phyloP scores from a whole-genome alignment of 2,888 invertebrate species.

The Polia nebulosa region DNA sequence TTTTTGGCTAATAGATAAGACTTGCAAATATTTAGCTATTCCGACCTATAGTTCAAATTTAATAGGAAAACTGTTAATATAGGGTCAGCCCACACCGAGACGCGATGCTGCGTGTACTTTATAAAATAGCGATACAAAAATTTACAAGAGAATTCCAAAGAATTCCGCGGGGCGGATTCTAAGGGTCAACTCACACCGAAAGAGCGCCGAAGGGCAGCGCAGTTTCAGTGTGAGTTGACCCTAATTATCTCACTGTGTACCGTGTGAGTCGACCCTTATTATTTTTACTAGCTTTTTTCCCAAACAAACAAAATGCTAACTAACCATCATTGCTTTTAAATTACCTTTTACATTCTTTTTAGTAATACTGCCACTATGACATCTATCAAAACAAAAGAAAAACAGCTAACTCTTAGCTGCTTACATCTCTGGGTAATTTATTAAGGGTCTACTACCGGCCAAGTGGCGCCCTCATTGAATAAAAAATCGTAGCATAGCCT shows the following conservation, averaged over 20 bases:
- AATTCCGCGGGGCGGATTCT: no score
- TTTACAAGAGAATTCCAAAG: no score
- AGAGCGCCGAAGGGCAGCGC: no score
- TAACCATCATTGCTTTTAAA: slow-evolving; percentile 1
- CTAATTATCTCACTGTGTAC: no score
- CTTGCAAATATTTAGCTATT: slow-evolving; percentile 15
- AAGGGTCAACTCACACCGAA: no score
- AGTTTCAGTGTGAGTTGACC: no score
- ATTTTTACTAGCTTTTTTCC: background rate
- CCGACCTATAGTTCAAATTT: slow-evolving; percentile 10
- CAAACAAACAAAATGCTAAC: background rate
- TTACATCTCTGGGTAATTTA: background rate
- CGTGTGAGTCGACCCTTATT: background rate
- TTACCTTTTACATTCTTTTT: background rate
- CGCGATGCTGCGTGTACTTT: background rate
- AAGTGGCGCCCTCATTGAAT: no score
- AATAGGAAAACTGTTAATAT: slow-evolving; percentile 3
- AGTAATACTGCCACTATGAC: slow-evolving; percentile 1
- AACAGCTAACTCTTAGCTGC: slow-evolving; percentile 6
- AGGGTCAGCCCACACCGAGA: background rate
- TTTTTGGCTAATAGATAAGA: slow-evolving; percentile 55
- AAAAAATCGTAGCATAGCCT: no score
- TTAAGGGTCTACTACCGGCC: no score
- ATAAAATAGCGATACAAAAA: background rate
- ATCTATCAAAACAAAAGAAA: background rate